These are phyloP conservation scores for Naja naja DNA, from an alignment of 2,113 vertebrate species.

Conservation along the genomic window DNA sequence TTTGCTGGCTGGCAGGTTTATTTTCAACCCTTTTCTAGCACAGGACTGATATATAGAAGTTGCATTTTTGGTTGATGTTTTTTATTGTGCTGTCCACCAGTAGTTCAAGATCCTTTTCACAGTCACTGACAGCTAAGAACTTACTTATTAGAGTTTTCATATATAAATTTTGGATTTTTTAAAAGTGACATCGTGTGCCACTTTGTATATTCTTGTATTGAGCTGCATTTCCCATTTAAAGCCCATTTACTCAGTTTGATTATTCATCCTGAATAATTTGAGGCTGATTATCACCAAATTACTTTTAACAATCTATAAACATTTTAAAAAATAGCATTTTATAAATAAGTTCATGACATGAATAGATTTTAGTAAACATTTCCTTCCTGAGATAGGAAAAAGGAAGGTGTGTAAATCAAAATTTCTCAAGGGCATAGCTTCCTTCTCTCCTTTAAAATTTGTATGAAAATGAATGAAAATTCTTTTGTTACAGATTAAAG, in stretches of 20 bases:
- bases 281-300: not conserved
- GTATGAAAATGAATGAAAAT: conserved; percentile 13
- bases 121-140: not conserved
- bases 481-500: conserved; percentile 24
- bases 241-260: not conserved
- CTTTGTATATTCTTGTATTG: not conserved
- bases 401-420: not conserved
- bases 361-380: not conserved
- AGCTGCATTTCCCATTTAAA: not conserved
- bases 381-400: not conserved
- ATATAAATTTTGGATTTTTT: not conserved
- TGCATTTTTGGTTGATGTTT: not conserved
- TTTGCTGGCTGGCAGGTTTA: not conserved
- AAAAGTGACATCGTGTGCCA: not conserved
- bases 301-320: not conserved
- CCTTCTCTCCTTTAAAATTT: not conserved
- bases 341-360: not conserved
- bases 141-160: not conserved
- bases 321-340: not conserved
- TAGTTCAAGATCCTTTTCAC: not conserved
- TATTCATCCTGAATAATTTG: not conserved
- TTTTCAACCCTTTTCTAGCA: not conserved
- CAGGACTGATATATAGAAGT: not conserved
- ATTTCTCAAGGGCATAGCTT: not conserved
- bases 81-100: not conserved